phyloP scores from a whole-genome alignment of 2,888 invertebrate species.

The Calephelis perditalis region DNA sequence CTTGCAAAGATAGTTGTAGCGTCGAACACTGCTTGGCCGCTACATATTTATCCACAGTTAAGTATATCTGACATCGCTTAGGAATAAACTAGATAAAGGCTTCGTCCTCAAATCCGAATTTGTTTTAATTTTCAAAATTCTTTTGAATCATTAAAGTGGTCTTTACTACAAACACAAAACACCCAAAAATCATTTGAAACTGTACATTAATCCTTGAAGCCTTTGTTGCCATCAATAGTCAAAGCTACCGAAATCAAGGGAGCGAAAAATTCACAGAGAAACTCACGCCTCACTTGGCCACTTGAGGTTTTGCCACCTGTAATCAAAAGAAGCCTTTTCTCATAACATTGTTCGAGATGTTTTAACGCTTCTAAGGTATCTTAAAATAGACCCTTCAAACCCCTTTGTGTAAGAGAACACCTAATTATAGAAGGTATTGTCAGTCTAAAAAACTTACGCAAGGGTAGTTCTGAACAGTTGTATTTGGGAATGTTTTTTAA shows the following conservation, averaged over 20 bases:
- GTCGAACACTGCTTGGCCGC: too few species aligned
- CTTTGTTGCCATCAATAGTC: constrained; percentile 51
- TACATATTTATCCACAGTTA: too few species aligned
- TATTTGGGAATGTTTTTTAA: constrained; percentile 18
- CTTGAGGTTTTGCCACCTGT: constrained; percentile 70
- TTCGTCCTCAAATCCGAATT: too few species aligned
- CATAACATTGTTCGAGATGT: constrained; percentile 48
- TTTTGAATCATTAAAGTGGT: too few species aligned
- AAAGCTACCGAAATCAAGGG: constrained; percentile 45
- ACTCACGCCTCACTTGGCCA: constrained; percentile 56
- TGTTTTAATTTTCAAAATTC: too few species aligned
- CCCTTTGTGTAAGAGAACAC: constrained; percentile 39
- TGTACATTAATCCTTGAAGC: constrained; percentile 36
- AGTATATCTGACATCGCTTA: too few species aligned
- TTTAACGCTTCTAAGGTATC: constrained; percentile 44
- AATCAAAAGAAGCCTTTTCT: constrained; percentile 47
- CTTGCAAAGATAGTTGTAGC: too few species aligned
- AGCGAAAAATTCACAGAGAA: constrained; percentile 52
- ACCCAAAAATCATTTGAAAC: constrained; percentile 7
- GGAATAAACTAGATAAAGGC: too few species aligned
- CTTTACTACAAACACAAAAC: too few species aligned
- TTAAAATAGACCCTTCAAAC: constrained; percentile 25
- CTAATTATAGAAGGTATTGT: constrained; percentile 48
- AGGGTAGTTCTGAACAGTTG: too few species aligned
- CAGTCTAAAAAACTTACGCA: too few species aligned